These are phyloP conservation scores for Enteromius viviparus DNA, from an alignment of 2,797 vertebrate genomes.

Conservation along the genomic window DNA sequence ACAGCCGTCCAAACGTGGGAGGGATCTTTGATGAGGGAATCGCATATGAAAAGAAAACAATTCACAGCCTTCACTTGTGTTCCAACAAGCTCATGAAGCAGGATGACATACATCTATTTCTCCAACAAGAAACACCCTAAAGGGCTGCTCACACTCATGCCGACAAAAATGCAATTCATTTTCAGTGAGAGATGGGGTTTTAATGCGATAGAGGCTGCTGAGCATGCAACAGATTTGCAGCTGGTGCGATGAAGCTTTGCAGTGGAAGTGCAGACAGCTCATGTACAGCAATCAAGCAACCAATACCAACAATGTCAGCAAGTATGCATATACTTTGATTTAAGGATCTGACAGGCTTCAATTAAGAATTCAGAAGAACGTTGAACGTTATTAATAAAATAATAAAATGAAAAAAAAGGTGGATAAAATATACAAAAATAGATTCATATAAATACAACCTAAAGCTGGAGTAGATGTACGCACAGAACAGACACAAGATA, in stretches of 20 bases:
- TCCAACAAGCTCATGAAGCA: slow-evolving; percentile 22
- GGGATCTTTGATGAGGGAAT: slow-evolving; percentile 31
- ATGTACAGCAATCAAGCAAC: background rate
- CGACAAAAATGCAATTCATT: background rate
- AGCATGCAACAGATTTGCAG: background rate
- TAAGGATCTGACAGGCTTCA: background rate
- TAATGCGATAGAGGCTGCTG: background rate
- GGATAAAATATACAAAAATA: background rate
- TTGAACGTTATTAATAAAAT: background rate
- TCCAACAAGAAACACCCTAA: background rate
- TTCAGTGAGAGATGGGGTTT: background rate
- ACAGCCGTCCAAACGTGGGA: slow-evolving; percentile 37
- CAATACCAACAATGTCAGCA: background rate
- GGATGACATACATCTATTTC: background rate
- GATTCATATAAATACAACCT: background rate
- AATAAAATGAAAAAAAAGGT: background rate
- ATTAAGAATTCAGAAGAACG: background rate
- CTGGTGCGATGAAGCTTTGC: background rate
- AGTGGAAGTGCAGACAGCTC: background rate
- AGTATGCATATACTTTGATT: background rate
- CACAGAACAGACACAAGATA: background rate
- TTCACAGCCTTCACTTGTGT: background rate
- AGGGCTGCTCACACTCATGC: background rate
- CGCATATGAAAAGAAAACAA: background rate
- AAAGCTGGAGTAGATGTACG: background rate